Base-by-base conservation (phyloP, 2,888 invertebrate species). In the Drosophila neonasuta region DNA sequence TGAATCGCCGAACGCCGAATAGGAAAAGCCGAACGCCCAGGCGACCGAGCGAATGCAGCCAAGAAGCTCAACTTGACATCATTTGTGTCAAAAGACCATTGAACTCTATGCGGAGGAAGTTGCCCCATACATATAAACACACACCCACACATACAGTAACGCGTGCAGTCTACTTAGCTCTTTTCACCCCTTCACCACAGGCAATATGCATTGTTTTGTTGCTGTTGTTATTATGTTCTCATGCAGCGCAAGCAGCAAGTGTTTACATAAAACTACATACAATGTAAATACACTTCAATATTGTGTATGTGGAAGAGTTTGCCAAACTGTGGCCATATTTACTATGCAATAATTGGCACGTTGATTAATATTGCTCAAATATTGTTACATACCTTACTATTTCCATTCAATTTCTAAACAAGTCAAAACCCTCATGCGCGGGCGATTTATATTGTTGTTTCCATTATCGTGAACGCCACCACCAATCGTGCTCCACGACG, bases 31-130 rank as follows among this genome's bases (percentile, higher is more conserved):
- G 13, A 55, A 10, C n/a, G 11, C 15, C 46, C n/a, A 39, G 17
- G 30, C 41, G 32, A 32, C 34, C 59, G 59, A 74, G 34, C 29
- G n/a, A 55, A 39, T 50, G 59, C 58, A 59, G 50, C 46, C 59
- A 68, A 77, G 77, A 79, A 79, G 84, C 88, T 88, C 88, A 89
- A 90, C 89, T 90, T 89, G 90, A 89, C 89, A 89, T 87, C 88
- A 88, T 88, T 90, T 88, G 84, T 88, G 90, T 89, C 88, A 89
- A 89, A 90, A 90, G 90, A 88, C 88, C 89, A 90, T 89, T 90
- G 90, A 90, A 90, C 89, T 89, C 85, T 84, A 65, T 54, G 74
- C 69, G 68, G 81, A 71, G 66, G 63, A 71, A 68, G 75, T 77
- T 74, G 61, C 54, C 32, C 63, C 58, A 32, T 9, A 8, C 51